Evolutionary conservation across 2,113 vertebrate species (phyloP).

Genomic region (Salvelinus sp.): DNA sequence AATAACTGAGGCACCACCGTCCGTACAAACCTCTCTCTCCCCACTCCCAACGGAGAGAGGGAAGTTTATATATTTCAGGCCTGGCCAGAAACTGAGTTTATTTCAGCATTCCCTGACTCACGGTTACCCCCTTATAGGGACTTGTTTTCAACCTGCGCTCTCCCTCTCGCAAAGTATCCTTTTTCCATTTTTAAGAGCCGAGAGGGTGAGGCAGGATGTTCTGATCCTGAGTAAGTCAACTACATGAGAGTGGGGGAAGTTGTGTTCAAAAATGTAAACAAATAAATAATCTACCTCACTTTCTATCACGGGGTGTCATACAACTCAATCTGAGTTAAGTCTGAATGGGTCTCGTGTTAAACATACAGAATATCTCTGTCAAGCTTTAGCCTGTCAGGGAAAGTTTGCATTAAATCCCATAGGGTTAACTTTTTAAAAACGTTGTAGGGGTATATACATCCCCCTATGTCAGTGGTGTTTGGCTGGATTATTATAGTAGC

Average conservation of each 20-base stretch:
- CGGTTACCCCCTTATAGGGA: conserved; percentile 65
- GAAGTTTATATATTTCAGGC: conserved; percentile 57
- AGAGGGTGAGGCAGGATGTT: conserved; percentile 46
- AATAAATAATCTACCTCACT: not conserved
- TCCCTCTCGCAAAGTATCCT: conserved; percentile 2
- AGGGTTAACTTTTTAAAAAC: fast-evolving
- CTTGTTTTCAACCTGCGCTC: conserved; percentile 61
- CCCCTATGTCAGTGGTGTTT: not conserved
- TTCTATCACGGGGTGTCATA: not conserved
- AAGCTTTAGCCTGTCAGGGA: not conserved
- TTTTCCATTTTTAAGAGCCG: conserved; percentile 45
- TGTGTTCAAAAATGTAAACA: not conserved
- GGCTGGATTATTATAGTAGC: not conserved
- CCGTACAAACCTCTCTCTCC: conserved; percentile 9
- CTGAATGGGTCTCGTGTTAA: not conserved
- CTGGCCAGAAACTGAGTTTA: conserved; percentile 59
- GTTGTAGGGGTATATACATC: not conserved
- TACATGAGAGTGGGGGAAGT: not conserved
- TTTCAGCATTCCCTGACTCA: conserved; percentile 62
- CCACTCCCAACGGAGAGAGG: conserved; percentile 32
- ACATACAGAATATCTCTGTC: not conserved
- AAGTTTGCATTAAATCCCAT: not conserved
- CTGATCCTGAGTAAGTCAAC: not conserved
- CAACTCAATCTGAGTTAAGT: not conserved
- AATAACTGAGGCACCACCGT: no score